Conservation (phyloP, 2,113 vertebrate species). For the Pterocles orientalis region DNA sequence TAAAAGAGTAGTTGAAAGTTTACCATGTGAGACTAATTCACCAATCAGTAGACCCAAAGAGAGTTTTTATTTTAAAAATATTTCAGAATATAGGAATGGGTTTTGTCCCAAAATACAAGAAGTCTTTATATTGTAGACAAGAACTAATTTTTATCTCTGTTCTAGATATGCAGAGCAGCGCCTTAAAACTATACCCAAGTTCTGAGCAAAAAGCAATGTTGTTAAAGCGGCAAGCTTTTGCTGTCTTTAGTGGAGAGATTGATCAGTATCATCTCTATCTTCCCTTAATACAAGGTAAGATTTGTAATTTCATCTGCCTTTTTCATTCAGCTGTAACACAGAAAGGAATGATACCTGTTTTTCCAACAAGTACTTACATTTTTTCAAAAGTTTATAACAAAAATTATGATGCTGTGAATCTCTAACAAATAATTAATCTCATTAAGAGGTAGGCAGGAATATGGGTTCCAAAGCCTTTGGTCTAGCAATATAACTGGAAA, state of each 20-base stretch:
- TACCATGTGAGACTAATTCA: not conserved
- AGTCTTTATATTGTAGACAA: not conserved
- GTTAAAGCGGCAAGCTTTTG: slow-evolving; percentile 93
- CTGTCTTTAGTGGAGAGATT: slow-evolving; percentile 92
- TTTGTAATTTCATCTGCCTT: not conserved
- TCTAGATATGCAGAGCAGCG: slow-evolving; percentile 92
- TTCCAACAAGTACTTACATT: not conserved
- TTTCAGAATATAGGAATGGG: not conserved
- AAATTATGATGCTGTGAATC: not conserved
- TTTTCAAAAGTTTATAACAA: not conserved
- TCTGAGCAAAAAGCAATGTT: slow-evolving; percentile 95
- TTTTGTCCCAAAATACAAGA: not conserved
- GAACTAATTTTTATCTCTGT: not conserved
- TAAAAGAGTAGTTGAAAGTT: not conserved
- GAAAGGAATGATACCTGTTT: not conserved
- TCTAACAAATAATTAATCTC: not conserved
- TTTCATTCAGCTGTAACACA: not conserved
- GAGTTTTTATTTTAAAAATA: not conserved
- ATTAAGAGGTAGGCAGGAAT: not conserved
- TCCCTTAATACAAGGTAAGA: slow-evolving; percentile 93
- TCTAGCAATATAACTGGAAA: not conserved
- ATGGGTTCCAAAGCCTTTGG: not conserved
- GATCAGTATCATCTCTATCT: slow-evolving; percentile 97
- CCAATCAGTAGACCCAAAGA: rapidly evolving
- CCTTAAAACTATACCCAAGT: slow-evolving; percentile 90